Evolutionary conservation across 2,797 vertebrate species (phyloP), one percentile per base, ranked within the genome.

Genomic region (Eidolon dupreanum): DNA sequence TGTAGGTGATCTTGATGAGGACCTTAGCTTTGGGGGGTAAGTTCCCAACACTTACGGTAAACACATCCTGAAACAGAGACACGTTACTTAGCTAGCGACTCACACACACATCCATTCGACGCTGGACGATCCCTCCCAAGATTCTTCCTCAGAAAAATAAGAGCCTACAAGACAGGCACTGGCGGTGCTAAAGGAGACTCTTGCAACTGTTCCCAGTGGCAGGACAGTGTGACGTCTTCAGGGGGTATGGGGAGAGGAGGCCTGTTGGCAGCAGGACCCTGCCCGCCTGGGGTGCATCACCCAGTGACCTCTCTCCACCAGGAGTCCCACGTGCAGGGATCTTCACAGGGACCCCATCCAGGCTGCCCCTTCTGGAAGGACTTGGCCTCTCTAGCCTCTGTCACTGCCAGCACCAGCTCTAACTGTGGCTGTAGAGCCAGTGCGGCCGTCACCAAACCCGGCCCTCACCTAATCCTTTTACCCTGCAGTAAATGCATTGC

Each of bases 31-130:
- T 97, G 2, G 99, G 98, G 0, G 99, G 98, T 94, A 99, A 98
- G 91, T 99, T 99, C 17, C 99, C 99, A 88, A 99, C 99, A 16
- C 99, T 99, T 96, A 99, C 99, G 82, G 99, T 99, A 97, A 99
- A 99, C 86, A 99, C 97, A 73, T 99, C 99, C 99, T 99, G 93
- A 97, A 96, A 96, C 22, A 96, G 75, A 93, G 92, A 96, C 17
- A 81, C 6, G 57, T 55, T 36, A 33, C 33, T 95, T 73, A 93
- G 26, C 61, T 65, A 61, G 43, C 5, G 57, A 66, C 5, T 53
- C 71, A 88, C 93, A 96, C 92, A 24, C 31, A 61, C 31, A 26
- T 36, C 10, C 41, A 22, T 33, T 63, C 36, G 15, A 22, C 36
- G 38, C 12, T 31, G 59, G 59, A 31, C 43, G 33, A 46, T 12